Base-by-base conservation (phyloP, 2,113 vertebrate species). In the Entomyzon cyanotis region DNA sequence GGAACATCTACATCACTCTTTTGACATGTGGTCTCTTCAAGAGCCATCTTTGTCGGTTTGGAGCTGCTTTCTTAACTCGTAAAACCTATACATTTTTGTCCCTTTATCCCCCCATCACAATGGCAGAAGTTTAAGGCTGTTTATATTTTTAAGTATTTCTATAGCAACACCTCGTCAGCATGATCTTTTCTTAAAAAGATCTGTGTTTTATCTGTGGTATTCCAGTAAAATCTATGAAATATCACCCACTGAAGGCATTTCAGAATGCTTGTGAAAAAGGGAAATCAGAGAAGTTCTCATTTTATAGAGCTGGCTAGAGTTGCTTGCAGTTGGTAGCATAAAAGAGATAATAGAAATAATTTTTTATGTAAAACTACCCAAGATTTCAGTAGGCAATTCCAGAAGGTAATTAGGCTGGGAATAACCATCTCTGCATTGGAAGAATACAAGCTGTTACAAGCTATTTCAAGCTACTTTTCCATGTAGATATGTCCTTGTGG, bases 131-230 rank as follows among this genome's bases (percentile, higher is more conserved):
- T 63, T 71, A 87, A 95, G 89, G 47, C n/a, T 30, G 7, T 46
- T 93, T 79, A 19, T 84, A 55, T 70, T 87, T 87, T 87, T 53
- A 85, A 76, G 18, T 41, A 77, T 95, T 93, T 86, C 89, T 93
- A 92, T 84, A 87, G 84, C 73, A 87, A 81, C 77, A 52, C 56
- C 60, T 84, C 47, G 73, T 80, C 83, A 84, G 47, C 33, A 41
- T 74, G 78, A 76, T 46, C 79, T 63, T 77, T 87, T 70, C 31
- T 50, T 90, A 44, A 70, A 63, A 92, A 62, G 42, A 44, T 16
- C 25, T 74, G 7, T 79, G 49, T 19, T 82, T 92, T 88, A 77
- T 86, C 82, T 90, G 37, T 70, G 50, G 4, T 42, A 37, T 86
- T 85, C 41, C 67, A 86, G 63, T 71, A n/a, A 90, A 76, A 49